Conservation (phyloP, 1,140 invertebrate species). For the Euwallacea fornicatus region DNA sequence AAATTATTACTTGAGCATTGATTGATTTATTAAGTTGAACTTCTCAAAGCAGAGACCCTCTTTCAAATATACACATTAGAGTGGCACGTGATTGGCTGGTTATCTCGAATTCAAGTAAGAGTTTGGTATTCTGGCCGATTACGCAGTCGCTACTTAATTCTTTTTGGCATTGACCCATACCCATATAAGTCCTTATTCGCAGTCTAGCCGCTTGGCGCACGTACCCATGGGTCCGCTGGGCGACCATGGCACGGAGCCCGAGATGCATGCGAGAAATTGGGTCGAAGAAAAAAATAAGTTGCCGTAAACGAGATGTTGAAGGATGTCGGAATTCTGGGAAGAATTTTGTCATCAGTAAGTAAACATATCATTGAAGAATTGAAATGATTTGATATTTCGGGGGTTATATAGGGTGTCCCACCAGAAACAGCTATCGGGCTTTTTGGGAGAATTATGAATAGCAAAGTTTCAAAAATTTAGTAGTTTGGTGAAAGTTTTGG, state of each 20-base stretch:
- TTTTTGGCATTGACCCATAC: conserved; percentile 43
- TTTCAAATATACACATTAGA: not conserved
- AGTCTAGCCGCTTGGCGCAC: conserved; percentile 36
- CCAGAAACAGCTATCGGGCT: no score
- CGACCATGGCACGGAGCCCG: conserved; percentile 42
- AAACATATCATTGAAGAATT: no score
- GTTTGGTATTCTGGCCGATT: conserved; percentile 31
- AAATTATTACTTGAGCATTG: no score
- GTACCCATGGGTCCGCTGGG: conserved; percentile 20
- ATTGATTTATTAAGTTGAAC: not conserved
- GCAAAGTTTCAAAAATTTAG: no score
- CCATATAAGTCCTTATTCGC: conserved; percentile 43
- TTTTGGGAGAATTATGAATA: no score
- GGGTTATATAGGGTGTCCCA: no score
- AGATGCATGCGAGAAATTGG: conserved; percentile 40
- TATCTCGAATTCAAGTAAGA: not conserved
- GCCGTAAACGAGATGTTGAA: no score
- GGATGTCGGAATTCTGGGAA: no score
- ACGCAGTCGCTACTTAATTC: conserved; percentile 17
- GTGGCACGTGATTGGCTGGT: not conserved
- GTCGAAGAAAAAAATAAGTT: conserved; percentile 21
- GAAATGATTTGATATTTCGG: no score
- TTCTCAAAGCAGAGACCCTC: not conserved
- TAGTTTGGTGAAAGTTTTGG: no score
- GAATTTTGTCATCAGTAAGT: no score